These are phyloP conservation scores for Nyctibius bracteatus DNA, from an alignment of 2,113 vertebrate genomes.

Conservation along the genomic window DNA sequence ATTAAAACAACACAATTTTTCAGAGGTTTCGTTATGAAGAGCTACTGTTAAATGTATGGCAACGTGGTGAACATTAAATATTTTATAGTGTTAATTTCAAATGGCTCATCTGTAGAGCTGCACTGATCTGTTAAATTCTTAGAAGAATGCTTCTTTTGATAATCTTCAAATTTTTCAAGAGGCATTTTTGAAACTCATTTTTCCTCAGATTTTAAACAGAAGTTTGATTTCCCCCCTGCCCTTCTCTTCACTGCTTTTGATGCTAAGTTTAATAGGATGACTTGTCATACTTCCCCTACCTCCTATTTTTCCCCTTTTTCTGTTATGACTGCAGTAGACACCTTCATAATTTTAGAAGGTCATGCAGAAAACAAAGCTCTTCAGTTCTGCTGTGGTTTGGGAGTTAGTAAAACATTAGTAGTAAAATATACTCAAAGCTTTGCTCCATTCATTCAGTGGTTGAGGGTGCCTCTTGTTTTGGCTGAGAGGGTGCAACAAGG, in stretches of 20 bases:
- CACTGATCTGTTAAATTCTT: neutral
- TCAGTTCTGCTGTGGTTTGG: neutral
- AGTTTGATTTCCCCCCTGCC: rapidly evolving
- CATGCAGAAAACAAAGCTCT: neutral
- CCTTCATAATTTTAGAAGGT: neutral
- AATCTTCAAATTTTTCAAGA: neutral
- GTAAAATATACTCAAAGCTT: neutral
- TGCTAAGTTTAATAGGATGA: neutral
- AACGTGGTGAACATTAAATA: neutral
- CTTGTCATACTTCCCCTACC: neutral
- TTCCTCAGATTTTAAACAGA: neutral
- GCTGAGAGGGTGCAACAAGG: neutral
- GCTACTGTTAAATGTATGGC: neutral
- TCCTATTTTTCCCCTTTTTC: neutral
- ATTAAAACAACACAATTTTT: neutral
- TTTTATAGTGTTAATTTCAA: neutral
- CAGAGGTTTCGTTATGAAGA: neutral
- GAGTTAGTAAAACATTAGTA: neutral
- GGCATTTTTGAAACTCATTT: neutral
- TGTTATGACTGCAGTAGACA: neutral
- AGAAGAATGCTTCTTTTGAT: neutral
- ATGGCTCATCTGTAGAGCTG: neutral
- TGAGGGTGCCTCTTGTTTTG: neutral
- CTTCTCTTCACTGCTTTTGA: neutral
- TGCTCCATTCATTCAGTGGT: neutral